Evolutionary conservation across 2,797 vertebrate species (phyloP), one percentile per base, ranked within the genome.

Genomic region (Acanthurus leucopareius): DNA sequence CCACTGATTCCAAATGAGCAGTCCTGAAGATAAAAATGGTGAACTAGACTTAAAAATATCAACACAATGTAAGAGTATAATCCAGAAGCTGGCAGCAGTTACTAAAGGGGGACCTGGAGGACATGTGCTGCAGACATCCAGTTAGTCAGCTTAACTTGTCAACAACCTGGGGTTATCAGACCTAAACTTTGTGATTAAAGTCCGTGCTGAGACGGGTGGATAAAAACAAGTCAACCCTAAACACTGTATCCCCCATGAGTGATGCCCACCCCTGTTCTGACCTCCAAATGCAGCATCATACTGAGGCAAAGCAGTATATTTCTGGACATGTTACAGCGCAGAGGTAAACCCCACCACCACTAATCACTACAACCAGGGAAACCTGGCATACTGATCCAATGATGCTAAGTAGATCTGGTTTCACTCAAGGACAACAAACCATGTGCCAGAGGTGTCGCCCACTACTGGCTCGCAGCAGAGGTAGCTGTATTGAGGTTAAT

Each of bases 101-200:
- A 45, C 71, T 82, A 79, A 61, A 65, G 65, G 65, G 75, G 44
- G 62, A 80, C 61, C 70, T 44, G 67, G 75, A 44, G 62, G 51
- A 69, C 74, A 10, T 86, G 77, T 73, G 57, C 80, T 65, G 65
- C 71, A 74, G 66, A 65, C 53, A 15, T 86, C 79, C 78, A 65
- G 75, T 69, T 75, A 77, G 69, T 83, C 76, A 73, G 73, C 86
- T 90, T 87, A 88, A 73, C 80, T 69, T 84, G 81, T 90, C 78
- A 84, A 79, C 84, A 82, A 72, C 54, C 57, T 63, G 51, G 69
- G 17, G 51, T 79, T 82, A 72, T 48, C 64, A 74, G 75, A 71
- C 73, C 16, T 74, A 38, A 73, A 85, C 70, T 40, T 84, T 77
- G 20, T 86, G 78, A 83, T 84, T 75, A 60, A 49, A 74, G 54